phyloP scores from a whole-genome alignment of 1,140 invertebrate species.

The Heliconius hewitsoni region DNA sequence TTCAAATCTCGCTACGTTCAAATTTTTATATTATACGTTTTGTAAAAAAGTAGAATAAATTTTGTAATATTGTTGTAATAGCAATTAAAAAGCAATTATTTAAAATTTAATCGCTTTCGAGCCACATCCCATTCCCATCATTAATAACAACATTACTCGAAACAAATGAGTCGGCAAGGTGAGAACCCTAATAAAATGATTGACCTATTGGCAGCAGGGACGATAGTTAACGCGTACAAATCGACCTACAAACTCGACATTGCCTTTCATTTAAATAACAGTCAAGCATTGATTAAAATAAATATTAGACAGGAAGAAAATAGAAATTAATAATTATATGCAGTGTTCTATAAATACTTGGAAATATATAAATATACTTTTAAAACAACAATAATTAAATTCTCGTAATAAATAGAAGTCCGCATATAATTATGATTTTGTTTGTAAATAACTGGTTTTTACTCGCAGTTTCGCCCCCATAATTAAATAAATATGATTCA shows the following conservation, averaged over 20 bases:
- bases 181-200: slow-evolving; percentile 59
- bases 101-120: background rate
- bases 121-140: slow-evolving; percentile 14
- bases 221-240: slow-evolving; percentile 61
- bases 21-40: too few species aligned
- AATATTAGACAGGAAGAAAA: slow-evolving; percentile 11
- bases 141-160: slow-evolving; percentile 23
- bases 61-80: background rate
- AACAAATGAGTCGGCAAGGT: slow-evolving; percentile 29
- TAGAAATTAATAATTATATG: background rate
- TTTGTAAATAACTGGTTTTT: too few species aligned
- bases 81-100: background rate
- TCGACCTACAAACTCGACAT: slow-evolving; percentile 53
- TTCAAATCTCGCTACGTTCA: too few species aligned
- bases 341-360: background rate
- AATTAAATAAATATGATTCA: too few species aligned
- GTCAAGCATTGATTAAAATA: slow-evolving; percentile 22
- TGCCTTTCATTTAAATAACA: slow-evolving; percentile 33
- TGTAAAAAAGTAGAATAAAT: too few species aligned
- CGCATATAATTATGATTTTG: too few species aligned
- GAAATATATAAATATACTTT: background rate
- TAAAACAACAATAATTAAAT: too few species aligned
- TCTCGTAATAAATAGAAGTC: too few species aligned
- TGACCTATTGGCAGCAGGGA: slow-evolving; percentile 58
- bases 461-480: too few species aligned